Conservation (phyloP, 2,113 vertebrate genomes). For the Spermophilus dauricus region DNA sequence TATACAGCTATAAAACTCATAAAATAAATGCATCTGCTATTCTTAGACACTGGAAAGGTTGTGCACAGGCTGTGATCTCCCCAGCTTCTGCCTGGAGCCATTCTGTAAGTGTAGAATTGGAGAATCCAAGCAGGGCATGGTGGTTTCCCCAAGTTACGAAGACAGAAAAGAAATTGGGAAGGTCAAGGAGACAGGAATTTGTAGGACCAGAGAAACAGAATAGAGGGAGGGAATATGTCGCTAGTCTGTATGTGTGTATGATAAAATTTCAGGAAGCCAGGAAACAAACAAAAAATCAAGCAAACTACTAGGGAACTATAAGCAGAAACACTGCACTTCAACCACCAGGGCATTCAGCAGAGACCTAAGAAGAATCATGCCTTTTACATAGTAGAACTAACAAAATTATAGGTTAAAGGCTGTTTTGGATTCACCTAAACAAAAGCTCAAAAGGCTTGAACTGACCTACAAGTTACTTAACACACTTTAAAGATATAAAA, state of each 20-base stretch:
- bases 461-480: neutral
- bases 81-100: neutral
- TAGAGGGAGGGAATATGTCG: neutral
- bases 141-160: neutral
- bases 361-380: neutral
- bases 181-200: neutral
- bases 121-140: neutral
- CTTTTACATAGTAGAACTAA: neutral
- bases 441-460: neutral
- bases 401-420: neutral
- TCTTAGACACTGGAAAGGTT: neutral
- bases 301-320: neutral
- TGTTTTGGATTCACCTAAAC: neutral
- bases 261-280: neutral
- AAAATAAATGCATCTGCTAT: conserved; percentile 19
- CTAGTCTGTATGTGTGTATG: neutral
- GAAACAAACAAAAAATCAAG: neutral
- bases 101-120: neutral
- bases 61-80: neutral
- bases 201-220: neutral
- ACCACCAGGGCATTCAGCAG: neutral
- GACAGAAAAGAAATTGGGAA: neutral
- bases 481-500: neutral
- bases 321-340: conserved; percentile 24
- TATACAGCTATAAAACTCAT: conserved; percentile 35